Evolutionary conservation across 1,140 invertebrate species (phyloP), one percentile per base, ranked within the genome.

Genomic region (Acyrthosiphon pisum): DNA sequence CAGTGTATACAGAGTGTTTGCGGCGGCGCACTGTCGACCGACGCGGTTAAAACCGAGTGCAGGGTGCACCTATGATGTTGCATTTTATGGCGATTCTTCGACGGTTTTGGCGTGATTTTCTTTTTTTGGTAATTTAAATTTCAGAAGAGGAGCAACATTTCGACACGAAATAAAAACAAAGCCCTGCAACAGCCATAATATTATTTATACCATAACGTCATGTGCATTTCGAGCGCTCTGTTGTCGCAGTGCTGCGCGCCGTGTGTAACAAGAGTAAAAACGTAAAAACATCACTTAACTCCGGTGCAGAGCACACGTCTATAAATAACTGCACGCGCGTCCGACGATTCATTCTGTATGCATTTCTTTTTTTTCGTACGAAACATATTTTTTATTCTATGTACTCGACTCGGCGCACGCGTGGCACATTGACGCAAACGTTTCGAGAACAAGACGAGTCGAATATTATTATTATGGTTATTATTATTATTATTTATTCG

Each of bases 261-360:
- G 83, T 44, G 83, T 41, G 83, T 84, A 84, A 84, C 23, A 84
- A 41, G 83, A 84, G 41, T 26, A 90, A 41, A 41, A 56, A 90
- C 26, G 37, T 41, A 90, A n/a, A 87, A 87, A n/a, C 86, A 41
- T 48, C 86, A 48, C 60, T 76, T 76, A 76, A 76, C 30, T n/a
- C 46, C 86, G 7, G 20, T 53, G 48, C 87, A 35, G 60, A 76
- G 18, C 81, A 83, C 20, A 22, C 53, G 50, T 90, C 88, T 90
- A 90, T 90, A 90, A 90, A 90, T 90, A 90, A 90, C 88, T 76
- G 11, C 60, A 76, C 14, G 50, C 30, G 37, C 50, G 88, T 41
- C 35, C 8, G 22, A 23, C 87, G n/a, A 53, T 53, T 88, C 87
- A 48, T 88, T 88, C 87, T 88, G 50, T 50, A 35, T 50, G 30